These are phyloP conservation scores for Aythya baeri DNA, from an alignment of 2,113 vertebrate species.

Conservation along the genomic window DNA sequence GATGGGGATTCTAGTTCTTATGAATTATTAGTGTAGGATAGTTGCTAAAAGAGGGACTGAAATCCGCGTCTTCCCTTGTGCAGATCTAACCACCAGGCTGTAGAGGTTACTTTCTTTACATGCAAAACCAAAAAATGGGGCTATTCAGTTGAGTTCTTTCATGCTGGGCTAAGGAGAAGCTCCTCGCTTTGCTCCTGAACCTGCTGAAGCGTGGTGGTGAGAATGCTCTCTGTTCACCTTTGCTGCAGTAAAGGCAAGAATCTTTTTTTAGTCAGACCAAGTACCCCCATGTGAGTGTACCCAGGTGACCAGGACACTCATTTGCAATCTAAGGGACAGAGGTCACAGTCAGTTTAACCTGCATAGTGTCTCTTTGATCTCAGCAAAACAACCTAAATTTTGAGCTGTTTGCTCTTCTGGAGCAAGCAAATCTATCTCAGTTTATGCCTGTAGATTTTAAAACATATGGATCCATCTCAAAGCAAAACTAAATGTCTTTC, in stretches of 20 bases:
- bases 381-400: background rate
- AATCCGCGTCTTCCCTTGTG: background rate
- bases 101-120: background rate
- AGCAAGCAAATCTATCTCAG: background rate
- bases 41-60: background rate
- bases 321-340: background rate
- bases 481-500: background rate
- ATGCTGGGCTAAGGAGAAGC: background rate
- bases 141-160: background rate
- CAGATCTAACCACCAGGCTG: background rate
- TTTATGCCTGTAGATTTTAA: background rate
- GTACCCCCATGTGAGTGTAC: fast-evolving
- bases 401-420: background rate
- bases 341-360: background rate
- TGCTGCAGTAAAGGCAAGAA: background rate
- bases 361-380: background rate
- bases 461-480: background rate
- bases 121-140: background rate
- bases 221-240: background rate
- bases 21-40: fast-evolving
- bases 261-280: background rate
- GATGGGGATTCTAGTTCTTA: background rate
- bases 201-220: background rate
- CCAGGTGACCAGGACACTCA: background rate
- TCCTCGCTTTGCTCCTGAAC: background rate